These are phyloP conservation scores for Pangasianodon gigas DNA, from an alignment of 2,113 vertebrate species.

Conservation along the genomic window DNA sequence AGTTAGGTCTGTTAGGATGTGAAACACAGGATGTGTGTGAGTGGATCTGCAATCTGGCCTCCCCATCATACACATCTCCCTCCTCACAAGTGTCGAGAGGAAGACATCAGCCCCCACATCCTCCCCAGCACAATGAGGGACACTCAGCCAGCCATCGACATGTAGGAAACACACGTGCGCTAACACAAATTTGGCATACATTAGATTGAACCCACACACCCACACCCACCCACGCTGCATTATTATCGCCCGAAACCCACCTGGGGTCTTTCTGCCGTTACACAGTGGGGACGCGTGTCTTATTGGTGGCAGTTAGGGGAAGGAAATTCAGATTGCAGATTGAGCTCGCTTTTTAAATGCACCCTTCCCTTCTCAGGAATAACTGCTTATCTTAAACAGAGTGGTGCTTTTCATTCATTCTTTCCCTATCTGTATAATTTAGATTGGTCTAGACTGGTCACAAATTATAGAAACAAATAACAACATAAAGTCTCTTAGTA, in stretches of 20 bases:
- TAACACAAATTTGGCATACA: conserved; percentile 33
- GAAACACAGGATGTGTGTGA: conserved; percentile 53
- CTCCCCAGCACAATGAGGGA: conserved; percentile 49
- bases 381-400: conserved; percentile 58
- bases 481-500: not conserved
- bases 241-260: conserved; percentile 33
- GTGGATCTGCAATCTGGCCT: conserved; percentile 37
- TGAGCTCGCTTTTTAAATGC: conserved; percentile 60
- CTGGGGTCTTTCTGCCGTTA: conserved; percentile 44
- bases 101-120: conserved; percentile 49
- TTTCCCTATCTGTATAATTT: not conserved
- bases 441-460: not conserved
- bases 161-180: conserved; percentile 31
- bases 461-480: not conserved
- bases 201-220: conserved; percentile 9
- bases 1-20: conserved; percentile 43
- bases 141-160: conserved; percentile 23
- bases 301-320: conserved; percentile 63
- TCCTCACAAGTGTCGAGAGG: conserved; percentile 5
- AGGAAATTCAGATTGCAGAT: conserved; percentile 65
- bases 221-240: conserved; percentile 14
- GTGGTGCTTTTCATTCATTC: not conserved
- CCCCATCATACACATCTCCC: conserved; percentile 35
- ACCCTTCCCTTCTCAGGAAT: conserved; percentile 57
- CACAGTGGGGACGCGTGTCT: conserved; percentile 50